Conservation (phyloP, 2,797 vertebrate genomes). For the Oophaga sylvatica region DNA sequence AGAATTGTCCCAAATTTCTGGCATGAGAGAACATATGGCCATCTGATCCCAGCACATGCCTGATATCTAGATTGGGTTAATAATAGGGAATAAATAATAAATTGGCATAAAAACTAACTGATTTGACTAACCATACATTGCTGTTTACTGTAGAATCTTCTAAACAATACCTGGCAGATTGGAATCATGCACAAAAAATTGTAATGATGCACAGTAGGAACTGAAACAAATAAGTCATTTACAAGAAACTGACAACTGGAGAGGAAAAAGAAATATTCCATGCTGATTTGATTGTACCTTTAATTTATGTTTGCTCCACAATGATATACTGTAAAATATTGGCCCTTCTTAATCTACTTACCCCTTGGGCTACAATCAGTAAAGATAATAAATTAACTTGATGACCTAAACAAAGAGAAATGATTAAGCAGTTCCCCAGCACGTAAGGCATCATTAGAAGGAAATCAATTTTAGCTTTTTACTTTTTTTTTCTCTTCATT, state of each 20-base stretch:
- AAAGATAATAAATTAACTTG: conserved; percentile 36
- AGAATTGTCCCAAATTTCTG: too few relatives aligned
- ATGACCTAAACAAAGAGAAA: conserved; percentile 32
- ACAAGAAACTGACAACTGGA: not conserved
- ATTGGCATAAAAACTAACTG: not conserved
- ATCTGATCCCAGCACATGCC: not conserved
- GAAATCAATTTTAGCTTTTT: conserved; percentile 9
- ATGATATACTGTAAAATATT: conserved; percentile 13
- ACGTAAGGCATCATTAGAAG: conserved; percentile 33
- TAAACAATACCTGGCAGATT: not conserved
- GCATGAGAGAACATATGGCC: too few relatives aligned
- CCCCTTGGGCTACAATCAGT: conserved; percentile 11
- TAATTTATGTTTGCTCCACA: not conserved
- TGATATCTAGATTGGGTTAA: not conserved
- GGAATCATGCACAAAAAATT: not conserved
- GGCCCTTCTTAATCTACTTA: conserved; percentile 6
- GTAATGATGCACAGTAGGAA: not conserved
- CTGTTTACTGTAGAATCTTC: not conserved
- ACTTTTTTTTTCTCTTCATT: not conserved
- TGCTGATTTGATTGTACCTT: not conserved
- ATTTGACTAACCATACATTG: not conserved
- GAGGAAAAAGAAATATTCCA: not conserved
- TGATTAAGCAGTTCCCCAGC: conserved; percentile 10
- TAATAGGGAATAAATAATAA: not conserved
- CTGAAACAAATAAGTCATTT: not conserved